Conservation (phyloP, 2,797 vertebrate genomes). For the Kryptopterus vitreolus region DNA sequence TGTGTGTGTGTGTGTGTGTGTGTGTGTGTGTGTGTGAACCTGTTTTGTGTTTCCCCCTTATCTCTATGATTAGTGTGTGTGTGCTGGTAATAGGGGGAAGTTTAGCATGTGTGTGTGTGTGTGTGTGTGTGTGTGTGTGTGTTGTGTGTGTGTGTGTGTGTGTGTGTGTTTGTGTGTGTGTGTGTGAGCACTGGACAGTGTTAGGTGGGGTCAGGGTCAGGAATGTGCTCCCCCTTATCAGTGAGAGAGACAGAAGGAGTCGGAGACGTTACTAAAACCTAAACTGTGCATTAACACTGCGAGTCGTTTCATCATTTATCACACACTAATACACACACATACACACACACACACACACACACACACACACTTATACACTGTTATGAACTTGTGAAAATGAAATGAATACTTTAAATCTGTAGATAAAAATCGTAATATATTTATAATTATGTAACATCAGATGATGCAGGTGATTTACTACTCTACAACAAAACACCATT, state of each 20-base stretch:
- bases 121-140: neutral
- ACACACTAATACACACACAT: neutral
- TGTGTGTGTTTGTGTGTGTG: conserved; percentile 21
- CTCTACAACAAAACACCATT: too few species aligned
- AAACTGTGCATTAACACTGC: conserved; percentile 13
- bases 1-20: conserved; percentile 4
- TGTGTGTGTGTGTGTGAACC: conserved; percentile 4
- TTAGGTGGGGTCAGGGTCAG: conserved; percentile 82
- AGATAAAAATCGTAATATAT: too few species aligned
- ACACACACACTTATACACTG: neutral
- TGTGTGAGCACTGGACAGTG: conserved; percentile 53
- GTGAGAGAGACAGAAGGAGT: conserved; percentile 41
- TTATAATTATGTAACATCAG: too few species aligned
- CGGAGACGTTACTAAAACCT: conserved; percentile 35
- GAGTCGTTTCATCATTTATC: conserved; percentile 15
- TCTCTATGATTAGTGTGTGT: conserved; percentile 38
- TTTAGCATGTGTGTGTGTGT: conserved; percentile 34
- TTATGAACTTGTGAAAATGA: too few species aligned
- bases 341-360: conserved; percentile 19
- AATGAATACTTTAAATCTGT: too few species aligned
- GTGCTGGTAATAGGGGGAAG: conserved; percentile 19
- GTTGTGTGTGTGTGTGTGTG: conserved; percentile 37
- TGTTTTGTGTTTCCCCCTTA: conserved; percentile 31
- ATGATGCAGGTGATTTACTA: too few species aligned
- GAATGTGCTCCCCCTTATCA: conserved; percentile 59